Base-by-base conservation (phyloP, 2,113 vertebrate species). In the Poecile atricapillus region DNA sequence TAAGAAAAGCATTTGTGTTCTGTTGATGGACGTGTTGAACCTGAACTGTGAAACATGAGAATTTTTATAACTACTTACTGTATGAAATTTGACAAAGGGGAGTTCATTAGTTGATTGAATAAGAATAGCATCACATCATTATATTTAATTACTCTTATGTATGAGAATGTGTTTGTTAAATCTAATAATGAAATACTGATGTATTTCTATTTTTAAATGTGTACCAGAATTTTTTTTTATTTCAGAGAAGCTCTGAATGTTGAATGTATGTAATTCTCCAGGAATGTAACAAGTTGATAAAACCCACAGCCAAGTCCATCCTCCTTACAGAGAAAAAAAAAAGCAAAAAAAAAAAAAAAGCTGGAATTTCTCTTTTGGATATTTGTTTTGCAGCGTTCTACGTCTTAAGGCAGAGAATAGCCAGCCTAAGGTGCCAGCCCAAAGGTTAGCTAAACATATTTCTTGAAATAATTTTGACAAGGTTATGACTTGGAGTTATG, bases 371-470 rank as follows among this genome's bases (percentile, higher is more conserved):
- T 99, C 98, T 98, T 99, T 98, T 99, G 99, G 98, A 98, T 98
- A 98, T 99, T 99, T 99, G 98, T 99, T 99, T 99, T 99, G 98
- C 99, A 99, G 99, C 99, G 95, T 98, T 99, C 99, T 99, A 98
- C 99, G 97, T 98, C 98, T 99, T 99, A 99, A 99, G 98, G 98
- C 99, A 98, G 98, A 99, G 99, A 98, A 98, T 99, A 99, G 98
- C 98, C 98, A 98, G 99, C 98, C 99, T 99, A 99, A 99, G 98
- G 98, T 99, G 99, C 99, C 99, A 98, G 95, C 98, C 98, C 97
- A 99, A 99, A 99, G 99, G 99, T 99, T 99, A 99, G 99, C 98
- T 87, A 95, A 98, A 98, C 97, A 98, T 98, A 97, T 99, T 99
- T 98, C 97, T 99, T 98, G 97, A 98, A 98, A 98, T 99, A 98